Conservation (phyloP, 2,888 invertebrate species). For the Deroplatys truncata region DNA sequence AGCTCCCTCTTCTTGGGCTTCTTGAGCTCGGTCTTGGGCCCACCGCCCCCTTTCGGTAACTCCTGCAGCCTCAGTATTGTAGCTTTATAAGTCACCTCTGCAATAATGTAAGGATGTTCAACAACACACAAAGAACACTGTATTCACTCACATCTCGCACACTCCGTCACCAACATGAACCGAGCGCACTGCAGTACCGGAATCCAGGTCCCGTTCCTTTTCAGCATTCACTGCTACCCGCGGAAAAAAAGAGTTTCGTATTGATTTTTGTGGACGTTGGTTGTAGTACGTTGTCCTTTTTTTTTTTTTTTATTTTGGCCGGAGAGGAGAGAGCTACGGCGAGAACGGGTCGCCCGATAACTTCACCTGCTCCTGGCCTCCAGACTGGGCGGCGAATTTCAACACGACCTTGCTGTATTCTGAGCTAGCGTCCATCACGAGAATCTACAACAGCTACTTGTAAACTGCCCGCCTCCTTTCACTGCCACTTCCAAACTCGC, state of each 20-base stretch:
- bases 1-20: constrained; percentile 1
- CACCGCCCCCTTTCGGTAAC: constrained; percentile 55
- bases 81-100: neutral
- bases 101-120: neutral
- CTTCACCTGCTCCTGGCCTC: neutral
- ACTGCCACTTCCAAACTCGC: constrained; percentile 2
- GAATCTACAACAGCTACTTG: neutral
- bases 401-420: neutral
- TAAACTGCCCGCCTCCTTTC: neutral
- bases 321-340: neutral
- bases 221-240: constrained; percentile 15
- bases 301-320: neutral
- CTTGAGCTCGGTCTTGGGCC: constrained; percentile 51
- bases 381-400: neutral
- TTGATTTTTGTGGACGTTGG: constrained; percentile 23
- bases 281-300: constrained; percentile 1
- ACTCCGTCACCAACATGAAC: neutral
- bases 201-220: constrained; percentile 15
- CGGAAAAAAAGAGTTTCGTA: constrained; percentile 20
- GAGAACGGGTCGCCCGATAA: neutral
- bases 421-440: neutral
- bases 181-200: constrained; percentile 9
- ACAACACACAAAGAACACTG: neutral
- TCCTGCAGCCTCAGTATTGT: constrained; percentile 63
- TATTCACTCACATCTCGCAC: neutral